Conservation (phyloP, 2,113 vertebrate species). For the Onychorhynchus coronatus region DNA sequence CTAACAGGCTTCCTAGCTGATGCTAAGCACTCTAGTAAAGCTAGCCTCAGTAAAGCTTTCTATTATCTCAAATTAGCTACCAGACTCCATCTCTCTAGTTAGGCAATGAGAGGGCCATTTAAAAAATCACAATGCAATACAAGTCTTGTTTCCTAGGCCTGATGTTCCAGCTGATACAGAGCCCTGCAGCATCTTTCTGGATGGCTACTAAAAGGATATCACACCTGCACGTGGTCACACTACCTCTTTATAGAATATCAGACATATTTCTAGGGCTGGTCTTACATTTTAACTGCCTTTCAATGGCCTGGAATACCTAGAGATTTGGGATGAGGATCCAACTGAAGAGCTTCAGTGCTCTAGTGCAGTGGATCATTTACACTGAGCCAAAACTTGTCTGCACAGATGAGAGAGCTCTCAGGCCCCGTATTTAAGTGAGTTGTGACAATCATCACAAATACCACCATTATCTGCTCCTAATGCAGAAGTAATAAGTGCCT, state of each 20-base stretch:
- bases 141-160: not conserved
- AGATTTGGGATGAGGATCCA: not conserved
- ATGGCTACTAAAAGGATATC: not conserved
- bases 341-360: not conserved
- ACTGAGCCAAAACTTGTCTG: not conserved
- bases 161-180: not conserved
- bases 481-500: not conserved
- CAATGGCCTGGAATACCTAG: not conserved
- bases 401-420: not conserved
- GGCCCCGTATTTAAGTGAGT: not conserved
- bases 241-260: not conserved
- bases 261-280: not conserved
- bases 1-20: not conserved
- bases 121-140: not conserved
- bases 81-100: not conserved
- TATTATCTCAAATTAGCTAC: not conserved
- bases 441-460: not conserved
- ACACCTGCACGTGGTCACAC: not conserved
- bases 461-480: not conserved
- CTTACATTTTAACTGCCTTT: not conserved
- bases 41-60: not conserved
- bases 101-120: not conserved
- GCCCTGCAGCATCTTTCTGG: not conserved
- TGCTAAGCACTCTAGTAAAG: not conserved
- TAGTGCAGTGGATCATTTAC: not conserved